Conservation (phyloP, 1,140 invertebrate species). For the Mactra quadrangularis region DNA sequence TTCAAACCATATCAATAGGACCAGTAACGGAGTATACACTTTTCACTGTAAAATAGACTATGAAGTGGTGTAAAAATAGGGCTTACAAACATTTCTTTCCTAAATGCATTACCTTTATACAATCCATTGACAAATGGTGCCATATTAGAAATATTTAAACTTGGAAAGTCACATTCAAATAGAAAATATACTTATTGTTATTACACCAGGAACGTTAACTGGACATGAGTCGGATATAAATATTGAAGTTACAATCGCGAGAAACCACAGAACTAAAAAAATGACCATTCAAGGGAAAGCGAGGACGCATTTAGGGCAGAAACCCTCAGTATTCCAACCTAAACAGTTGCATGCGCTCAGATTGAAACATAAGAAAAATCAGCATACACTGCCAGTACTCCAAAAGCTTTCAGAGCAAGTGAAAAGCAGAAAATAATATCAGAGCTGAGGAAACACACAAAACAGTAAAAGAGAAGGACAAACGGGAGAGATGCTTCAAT, state of each 20-base stretch:
- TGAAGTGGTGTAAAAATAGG: too few relatives aligned
- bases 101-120: too few relatives aligned
- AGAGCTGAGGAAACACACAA: not conserved
- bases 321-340: not conserved
- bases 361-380: not conserved
- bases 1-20: too few relatives aligned
- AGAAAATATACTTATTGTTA: not conserved
- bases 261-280: not conserved
- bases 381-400: not conserved
- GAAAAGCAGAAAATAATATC: not conserved
- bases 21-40: too few relatives aligned
- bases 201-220: not conserved
- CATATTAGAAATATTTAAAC: not conserved
- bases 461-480: constrained; percentile 11
- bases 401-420: too few relatives aligned
- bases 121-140: not conserved
- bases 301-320: too few relatives aligned
- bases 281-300: not conserved
- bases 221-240: not conserved
- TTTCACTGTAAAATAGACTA: too few relatives aligned
- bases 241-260: constrained; percentile 1
- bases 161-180: not conserved
- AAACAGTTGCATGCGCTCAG: not conserved
- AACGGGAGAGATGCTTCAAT: not conserved
- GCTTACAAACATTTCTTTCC: too few relatives aligned